These are phyloP conservation scores for Pollimyrus isidori DNA, from an alignment of 2,113 vertebrate genomes.

Conservation along the genomic window DNA sequence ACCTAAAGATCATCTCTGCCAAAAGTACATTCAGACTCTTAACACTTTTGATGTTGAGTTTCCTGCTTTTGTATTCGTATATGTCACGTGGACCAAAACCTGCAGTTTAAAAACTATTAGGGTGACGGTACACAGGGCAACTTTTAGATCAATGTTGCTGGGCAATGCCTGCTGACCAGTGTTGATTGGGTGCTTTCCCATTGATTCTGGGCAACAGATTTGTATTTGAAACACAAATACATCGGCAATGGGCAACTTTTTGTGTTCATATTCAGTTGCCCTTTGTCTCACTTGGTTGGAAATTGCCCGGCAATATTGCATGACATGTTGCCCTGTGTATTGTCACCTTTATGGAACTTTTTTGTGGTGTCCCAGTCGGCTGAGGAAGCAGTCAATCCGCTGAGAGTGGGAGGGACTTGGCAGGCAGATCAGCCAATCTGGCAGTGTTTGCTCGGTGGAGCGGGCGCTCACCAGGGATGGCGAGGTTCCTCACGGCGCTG, in stretches of 20 bases:
- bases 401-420: neutral
- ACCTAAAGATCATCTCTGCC: neutral
- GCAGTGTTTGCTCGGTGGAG: neutral
- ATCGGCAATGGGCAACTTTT: neutral
- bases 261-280: neutral
- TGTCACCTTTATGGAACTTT: neutral
- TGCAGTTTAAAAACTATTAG: neutral
- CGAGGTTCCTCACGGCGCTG: slow-evolving; percentile 89
- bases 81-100: neutral
- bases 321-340: neutral
- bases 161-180: too few species aligned
- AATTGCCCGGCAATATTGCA: neutral
- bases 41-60: neutral
- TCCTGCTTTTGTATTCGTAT: neutral
- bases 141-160: neutral
- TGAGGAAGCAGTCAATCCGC: neutral
- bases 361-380: neutral
- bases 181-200: neutral
- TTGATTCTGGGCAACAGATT: neutral
- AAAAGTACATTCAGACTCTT: neutral
- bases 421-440: neutral
- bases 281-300: neutral
- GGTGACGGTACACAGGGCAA: neutral
- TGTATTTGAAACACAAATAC: neutral
- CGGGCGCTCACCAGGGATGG: slow-evolving; percentile 76